These are phyloP conservation scores for Callyntrura guangdongensis DNA, from an alignment of 2,888 invertebrate species.

Conservation along the genomic window DNA sequence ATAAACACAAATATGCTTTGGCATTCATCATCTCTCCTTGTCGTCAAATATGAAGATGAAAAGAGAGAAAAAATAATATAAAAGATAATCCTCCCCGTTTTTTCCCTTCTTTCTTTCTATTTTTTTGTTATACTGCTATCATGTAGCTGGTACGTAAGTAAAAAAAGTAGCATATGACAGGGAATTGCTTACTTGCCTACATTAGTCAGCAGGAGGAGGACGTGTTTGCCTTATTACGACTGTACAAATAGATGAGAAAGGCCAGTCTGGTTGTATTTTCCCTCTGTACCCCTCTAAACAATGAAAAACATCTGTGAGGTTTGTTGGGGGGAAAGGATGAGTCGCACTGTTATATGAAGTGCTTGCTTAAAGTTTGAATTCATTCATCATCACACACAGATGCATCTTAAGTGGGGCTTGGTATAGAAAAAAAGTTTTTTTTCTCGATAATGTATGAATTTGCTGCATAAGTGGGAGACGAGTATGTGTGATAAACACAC, in stretches of 20 bases:
- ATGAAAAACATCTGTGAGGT: slow-evolving; percentile 72
- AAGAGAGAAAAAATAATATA: slow-evolving; percentile 40
- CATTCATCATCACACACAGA: slow-evolving; percentile 36
- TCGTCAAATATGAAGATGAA: slow-evolving; percentile 73
- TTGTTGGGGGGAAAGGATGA: not conserved
- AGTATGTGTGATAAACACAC: not conserved
- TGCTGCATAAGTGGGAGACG: slow-evolving; percentile 16
- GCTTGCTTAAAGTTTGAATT: slow-evolving; percentile 51
- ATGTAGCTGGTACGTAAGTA: slow-evolving; percentile 46
- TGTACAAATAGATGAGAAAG: slow-evolving; percentile 38
- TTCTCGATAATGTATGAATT: slow-evolving; percentile 64
- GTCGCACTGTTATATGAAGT: not conserved
- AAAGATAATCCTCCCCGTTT: slow-evolving; percentile 55
- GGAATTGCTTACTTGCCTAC: not conserved
- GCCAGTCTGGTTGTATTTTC: slow-evolving; percentile 12
- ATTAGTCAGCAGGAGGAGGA: slow-evolving; percentile 6
- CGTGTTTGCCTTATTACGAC: slow-evolving; percentile 46
- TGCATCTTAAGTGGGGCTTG: slow-evolving; percentile 57
- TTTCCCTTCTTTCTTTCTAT: not conserved
- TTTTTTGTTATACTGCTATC: not conserved
- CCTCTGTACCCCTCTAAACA: slow-evolving; percentile 23
- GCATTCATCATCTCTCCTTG: slow-evolving; percentile 75
- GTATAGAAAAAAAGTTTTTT: slow-evolving; percentile 20
- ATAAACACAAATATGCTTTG: slow-evolving; percentile 75
- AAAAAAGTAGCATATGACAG: slow-evolving; percentile 36